Evolutionary conservation across 2,888 invertebrate genomes (phyloP), one percentile per base, ranked within the genome.

Genomic region (Chrysolina haemoptera): DNA sequence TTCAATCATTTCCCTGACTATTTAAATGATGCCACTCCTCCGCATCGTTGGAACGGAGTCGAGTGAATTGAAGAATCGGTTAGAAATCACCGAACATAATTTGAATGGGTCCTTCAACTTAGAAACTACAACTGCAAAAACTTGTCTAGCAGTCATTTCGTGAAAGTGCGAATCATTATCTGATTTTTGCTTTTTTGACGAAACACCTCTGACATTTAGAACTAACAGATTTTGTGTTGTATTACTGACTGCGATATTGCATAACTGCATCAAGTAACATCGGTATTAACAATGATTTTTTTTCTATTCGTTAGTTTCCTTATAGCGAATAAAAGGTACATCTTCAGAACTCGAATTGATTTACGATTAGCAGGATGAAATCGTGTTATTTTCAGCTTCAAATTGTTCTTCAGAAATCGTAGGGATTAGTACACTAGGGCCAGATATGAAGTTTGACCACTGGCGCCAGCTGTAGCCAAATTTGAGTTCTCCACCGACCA

Each of bases 11-110:
- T 53, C 67, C 12, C 50, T 48, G 41, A 50, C 40, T 67, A 67
- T 55, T 67, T 41, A 67, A 67, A 67, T 67, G 40, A 53, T 40
- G 53, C 67, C 67, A 43, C 67, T 67, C 67, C 67, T 53, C 50
- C 11, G 53, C 22, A 53, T 53, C 16, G 16, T 53, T 41, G 22
- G 27, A 27, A 35, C 12, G 35, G n/a, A 12, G 20, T 53, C 22
- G 14, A 59, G 12, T 35, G 27, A 10, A 6, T n/a, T 8, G 35
- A 59, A 59, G 12, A n/a, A 59, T 59, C 59, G 9, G 27, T 22
- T 27, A 59, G 8, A 59, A 27, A 59, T 12, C 59, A 16, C n/a
- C 35, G 6, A 35, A 59, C 59, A 35, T 27, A 35, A 59, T 59
- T 20, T 18, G 14, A 53, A 53, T 53, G 12, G 18, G n/a, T 59